phyloP scores from a whole-genome alignment of 2,888 invertebrate species.

The Machimus atricapillus region DNA sequence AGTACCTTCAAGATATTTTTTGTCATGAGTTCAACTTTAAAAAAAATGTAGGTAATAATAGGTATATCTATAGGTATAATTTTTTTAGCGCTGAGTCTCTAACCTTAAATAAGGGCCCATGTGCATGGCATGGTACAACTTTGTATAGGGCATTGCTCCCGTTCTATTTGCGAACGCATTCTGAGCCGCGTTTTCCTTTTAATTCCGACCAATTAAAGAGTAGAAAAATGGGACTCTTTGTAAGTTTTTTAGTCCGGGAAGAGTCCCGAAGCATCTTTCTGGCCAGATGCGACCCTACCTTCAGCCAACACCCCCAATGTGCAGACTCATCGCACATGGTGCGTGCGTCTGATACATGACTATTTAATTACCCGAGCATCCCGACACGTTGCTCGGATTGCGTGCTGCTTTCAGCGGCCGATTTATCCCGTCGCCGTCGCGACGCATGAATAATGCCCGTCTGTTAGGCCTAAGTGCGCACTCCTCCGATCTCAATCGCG shows the following conservation, averaged over 20 bases:
- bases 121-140: neutral
- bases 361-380: neutral
- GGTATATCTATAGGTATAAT: too few species aligned
- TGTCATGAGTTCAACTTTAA: too few species aligned
- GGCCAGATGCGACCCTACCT: neutral
- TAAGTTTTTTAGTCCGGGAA: neutral
- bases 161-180: neutral
- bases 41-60: too few species aligned
- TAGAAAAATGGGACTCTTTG: neutral
- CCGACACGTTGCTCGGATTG: neutral
- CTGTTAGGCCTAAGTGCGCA: neutral
- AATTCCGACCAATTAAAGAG: neutral
- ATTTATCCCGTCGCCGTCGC: neutral
- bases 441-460: neutral
- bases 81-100: too few species aligned
- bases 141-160: neutral
- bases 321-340: neutral
- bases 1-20: too few species aligned
- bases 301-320: neutral
- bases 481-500: neutral
- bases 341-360: neutral
- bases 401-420: neutral
- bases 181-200: too few species aligned
- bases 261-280: neutral
- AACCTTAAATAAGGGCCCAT: too few species aligned